Base-by-base conservation (phyloP, 2,797 vertebrate genomes). In the Alcedo atthis region DNA sequence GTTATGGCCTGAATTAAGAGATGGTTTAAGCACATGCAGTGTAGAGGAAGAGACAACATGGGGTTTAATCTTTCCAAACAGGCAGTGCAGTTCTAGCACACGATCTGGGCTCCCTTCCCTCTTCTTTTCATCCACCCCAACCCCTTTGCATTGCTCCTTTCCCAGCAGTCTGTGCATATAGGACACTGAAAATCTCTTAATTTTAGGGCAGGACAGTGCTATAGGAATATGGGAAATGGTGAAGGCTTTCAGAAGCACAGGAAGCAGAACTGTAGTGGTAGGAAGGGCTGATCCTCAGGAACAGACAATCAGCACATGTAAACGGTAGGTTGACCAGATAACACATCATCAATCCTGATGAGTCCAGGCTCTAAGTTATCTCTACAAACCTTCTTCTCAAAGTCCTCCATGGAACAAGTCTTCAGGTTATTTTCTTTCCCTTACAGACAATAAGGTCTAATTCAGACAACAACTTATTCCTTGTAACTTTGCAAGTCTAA, bases 171-270 rank as follows among this genome's bases (percentile, higher is more conserved):
- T 20, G 3, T 1, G 7, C 42, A 21, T 4, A 54, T 10, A 37
- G 14, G 21, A 62, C 37, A 30, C 1, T 6, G 49, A 76, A 77
- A 80, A 0, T 67, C 12, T 45, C 10, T 70, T 61, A 32, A 66
- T 0, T 0, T 26, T 6, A 15, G 15, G 42, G n/a, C 24, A 20
- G 1, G n/a, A 11, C 8, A 17, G 33, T 7, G 49, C 49, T 43
- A 43, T 18, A 30, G 15, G 58, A 62, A 49, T 48, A 0, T 5
- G 67, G 48, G n/a, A 83, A 85, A 81, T 0, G 4, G 26, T 4
- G 3, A 74, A 25, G 42, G 24, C 32, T 68, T 68, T 67, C 35
- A 46, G 54, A 79, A 16, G 40, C 46, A 25, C 35, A 53, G 49
- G 55, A 84, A 42, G 40, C n/a, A 89, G 43, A 83, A 64, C 0